phyloP scores from a whole-genome alignment of 1,140 invertebrate species.

The Drosophila micromelanica region DNA sequence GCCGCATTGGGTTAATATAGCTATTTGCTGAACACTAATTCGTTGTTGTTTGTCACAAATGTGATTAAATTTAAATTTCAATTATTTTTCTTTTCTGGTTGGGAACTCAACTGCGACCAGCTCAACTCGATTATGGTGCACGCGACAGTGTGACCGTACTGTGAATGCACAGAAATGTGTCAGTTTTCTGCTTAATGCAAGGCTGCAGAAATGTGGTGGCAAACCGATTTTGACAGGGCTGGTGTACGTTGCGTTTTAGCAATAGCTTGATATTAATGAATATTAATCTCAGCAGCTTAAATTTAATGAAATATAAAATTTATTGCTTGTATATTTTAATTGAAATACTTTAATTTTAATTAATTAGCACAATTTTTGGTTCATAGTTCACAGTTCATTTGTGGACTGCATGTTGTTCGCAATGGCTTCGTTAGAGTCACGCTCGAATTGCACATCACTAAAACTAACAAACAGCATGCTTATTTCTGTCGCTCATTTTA shows the following conservation, averaged over 20 bases:
- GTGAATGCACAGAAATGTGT: background rate
- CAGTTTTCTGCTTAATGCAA: background rate
- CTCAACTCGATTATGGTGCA: conserved; percentile 47
- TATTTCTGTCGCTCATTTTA: conserved; percentile 1
- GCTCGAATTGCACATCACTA: conserved; percentile 1
- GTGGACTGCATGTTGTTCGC: background rate
- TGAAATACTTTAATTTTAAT: too few relatives aligned
- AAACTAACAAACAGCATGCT: conserved; percentile 1
- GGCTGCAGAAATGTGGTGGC: background rate
- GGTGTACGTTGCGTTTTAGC: background rate
- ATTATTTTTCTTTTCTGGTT: background rate
- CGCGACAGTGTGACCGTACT: conserved; percentile 48
- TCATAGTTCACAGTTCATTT: too few relatives aligned
- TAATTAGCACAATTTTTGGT: too few relatives aligned
- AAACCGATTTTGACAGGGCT: background rate
- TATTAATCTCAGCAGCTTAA: too few relatives aligned
- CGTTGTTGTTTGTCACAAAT: conserved; percentile 52
- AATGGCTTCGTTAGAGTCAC: background rate
- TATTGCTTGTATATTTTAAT: too few relatives aligned
- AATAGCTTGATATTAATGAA: too few relatives aligned
- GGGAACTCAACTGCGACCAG: conserved; percentile 12
- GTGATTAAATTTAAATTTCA: conserved; percentile 40
- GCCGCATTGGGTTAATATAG: conserved; percentile 37
- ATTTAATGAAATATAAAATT: too few relatives aligned
- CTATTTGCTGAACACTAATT: conserved; percentile 45